Evolutionary conservation across 2,888 invertebrate genomes (phyloP), one percentile per base, ranked within the genome.

Genomic region (Pseudococcus jackbeardsleyi): DNA sequence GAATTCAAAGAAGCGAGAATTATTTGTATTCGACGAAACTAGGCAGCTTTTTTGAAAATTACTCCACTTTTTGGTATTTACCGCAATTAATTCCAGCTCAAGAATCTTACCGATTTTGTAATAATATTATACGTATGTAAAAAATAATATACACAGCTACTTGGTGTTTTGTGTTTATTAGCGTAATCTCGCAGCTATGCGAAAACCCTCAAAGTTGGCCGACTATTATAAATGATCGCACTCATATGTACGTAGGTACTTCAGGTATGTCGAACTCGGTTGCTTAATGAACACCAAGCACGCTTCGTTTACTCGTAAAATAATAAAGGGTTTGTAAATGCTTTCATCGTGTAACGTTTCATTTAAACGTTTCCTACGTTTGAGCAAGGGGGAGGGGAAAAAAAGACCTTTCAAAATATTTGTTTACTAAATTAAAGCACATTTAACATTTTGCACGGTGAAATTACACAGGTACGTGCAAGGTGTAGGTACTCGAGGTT

Each of bases 251-350:
- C 11, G 19, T 42, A 42, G 42, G 42, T 26, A 68, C 33, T 72
- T 33, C 33, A 72, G 72, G 15, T 72, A 72, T 72, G 72, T 33
- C 72, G 72, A 72, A 72, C 72, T 72, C 33, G 17, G 17, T 15
- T 33, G 39, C 72, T 39, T 72, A 72, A 72, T 72, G 72, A 72
- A 72, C 72, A 72, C 72, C 72, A 72, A 72, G 33, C 72, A 72
- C 72, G 72, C 72, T 72, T 39, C 15, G 72, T 72, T 72, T 72
- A 39, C 33, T 33, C 33, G 33, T 7, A 33, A 72, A 72, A 72
- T 72, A 72, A 72, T 72, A 64, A 33, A 68, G 17, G 33, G 72
- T 26, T 72, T 72, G 72, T 72, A 72, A 72, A 72, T 72, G 33
- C 72, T 72, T 33, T 72, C 72, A 39, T 17, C 33, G 39, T 72